A percentile compares a stretch with the other conserved stretches of the same genome.
phyloP scores from a whole-genome alignment of 2,113 vertebrate species.

The Salvelinus sp. region DNA sequence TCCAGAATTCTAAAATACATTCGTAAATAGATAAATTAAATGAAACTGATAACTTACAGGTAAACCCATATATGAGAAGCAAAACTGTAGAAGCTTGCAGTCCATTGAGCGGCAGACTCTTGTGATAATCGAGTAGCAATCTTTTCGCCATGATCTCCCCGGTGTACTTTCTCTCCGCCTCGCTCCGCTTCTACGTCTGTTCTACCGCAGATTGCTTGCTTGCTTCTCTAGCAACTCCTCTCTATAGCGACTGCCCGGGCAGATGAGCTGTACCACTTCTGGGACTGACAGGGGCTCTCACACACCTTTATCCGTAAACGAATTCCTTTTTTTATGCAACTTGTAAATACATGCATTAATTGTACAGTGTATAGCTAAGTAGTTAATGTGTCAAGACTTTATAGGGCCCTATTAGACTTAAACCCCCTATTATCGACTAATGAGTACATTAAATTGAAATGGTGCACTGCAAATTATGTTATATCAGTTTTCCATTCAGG shows the following conservation, averaged over 20 bases:
- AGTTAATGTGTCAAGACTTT: too few relatives aligned
- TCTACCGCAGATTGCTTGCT: slow-evolving; percentile 20
- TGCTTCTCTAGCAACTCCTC: slow-evolving; percentile 30
- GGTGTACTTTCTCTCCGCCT: slow-evolving; percentile 33
- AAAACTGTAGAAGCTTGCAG: slow-evolving; percentile 43
- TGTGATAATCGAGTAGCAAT: slow-evolving; percentile 26
- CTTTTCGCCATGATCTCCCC: slow-evolving; percentile 65
- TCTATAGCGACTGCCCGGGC: slow-evolving; percentile 56
- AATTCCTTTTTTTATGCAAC: too few relatives aligned
- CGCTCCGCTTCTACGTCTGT: slow-evolving; percentile 17
- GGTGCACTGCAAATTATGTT: too few relatives aligned
- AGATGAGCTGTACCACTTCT: slow-evolving; percentile 64
- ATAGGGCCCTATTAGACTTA: too few relatives aligned
- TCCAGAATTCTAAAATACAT: background rate
- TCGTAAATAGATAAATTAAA: slow-evolving; percentile 1
- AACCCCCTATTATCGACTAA: too few relatives aligned
- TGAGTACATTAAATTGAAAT: too few relatives aligned
- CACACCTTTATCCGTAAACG: background rate
- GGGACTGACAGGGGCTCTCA: slow-evolving; percentile 21
- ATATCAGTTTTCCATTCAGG: too few relatives aligned
- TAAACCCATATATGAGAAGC: slow-evolving; percentile 56
- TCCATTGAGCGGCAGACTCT: slow-evolving; percentile 29
- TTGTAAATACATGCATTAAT: background rate
- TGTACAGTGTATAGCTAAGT: background rate
- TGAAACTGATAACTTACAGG: slow-evolving; percentile 61